A percentile compares a stretch with the other conserved stretches of the same genome.
Evolutionary conservation across 2,888 invertebrate genomes (phyloP).

Genomic region (Sesia bembeciformis): DNA sequence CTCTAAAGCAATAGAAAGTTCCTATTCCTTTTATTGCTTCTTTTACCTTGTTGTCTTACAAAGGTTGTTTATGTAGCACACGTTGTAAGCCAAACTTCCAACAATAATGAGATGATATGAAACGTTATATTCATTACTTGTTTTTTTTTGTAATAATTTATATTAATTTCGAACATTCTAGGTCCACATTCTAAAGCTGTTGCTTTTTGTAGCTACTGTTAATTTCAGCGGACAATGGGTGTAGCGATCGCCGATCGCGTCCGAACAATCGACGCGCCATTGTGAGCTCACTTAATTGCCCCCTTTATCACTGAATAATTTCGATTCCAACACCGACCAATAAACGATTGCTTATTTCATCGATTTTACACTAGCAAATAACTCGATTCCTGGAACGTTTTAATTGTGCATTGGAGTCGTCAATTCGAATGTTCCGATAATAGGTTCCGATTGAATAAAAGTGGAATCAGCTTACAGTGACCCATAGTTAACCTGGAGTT

Average conservation of each 20-base stretch:
- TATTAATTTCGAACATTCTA: background rate
- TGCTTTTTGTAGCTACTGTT: conserved; percentile 46
- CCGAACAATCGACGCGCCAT: conserved; percentile 46
- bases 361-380: conserved; percentile 17
- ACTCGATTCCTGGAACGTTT: conserved; percentile 11
- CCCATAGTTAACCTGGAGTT: conserved; percentile 55
- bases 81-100: too few relatives aligned
- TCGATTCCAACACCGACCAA: conserved; percentile 29
- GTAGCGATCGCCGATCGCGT: conserved; percentile 37
- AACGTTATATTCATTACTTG: too few relatives aligned
- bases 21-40: too few relatives aligned
- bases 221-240: conserved; percentile 55
- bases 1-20: too few relatives aligned
- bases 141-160: too few relatives aligned
- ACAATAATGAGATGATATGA: too few relatives aligned
- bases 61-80: too few relatives aligned
- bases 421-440: conserved; percentile 7
- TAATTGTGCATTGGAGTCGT: conserved; percentile 3
- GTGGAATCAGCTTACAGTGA: conserved; percentile 21
- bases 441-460: conserved; percentile 15
- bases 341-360: conserved; percentile 18
- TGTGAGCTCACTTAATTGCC: conserved; percentile 51
- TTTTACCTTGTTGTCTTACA: too few relatives aligned
- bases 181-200: conserved; percentile 13
- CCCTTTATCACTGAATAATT: conserved; percentile 45